Conservation (phyloP, 2,797 vertebrate species). For the Sebastes matsubarae region DNA sequence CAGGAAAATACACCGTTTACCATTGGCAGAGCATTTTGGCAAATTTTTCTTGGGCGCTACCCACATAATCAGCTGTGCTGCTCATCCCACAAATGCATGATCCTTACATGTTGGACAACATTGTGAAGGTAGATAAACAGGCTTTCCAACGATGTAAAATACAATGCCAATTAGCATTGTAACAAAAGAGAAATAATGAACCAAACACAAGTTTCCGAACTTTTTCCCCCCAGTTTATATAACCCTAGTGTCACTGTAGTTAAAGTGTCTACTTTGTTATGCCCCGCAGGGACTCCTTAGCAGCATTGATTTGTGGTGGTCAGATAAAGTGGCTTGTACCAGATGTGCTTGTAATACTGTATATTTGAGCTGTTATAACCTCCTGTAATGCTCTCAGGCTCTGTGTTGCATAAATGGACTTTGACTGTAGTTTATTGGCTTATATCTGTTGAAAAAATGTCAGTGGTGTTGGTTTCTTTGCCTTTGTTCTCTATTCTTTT, state of each 20-base stretch:
- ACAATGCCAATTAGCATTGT: too few species aligned
- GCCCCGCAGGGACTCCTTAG: background rate
- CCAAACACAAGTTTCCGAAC: too few species aligned
- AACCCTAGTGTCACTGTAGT: background rate
- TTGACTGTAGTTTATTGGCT: background rate
- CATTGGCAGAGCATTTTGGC: too few species aligned
- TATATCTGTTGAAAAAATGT: background rate
- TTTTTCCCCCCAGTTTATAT: background rate
- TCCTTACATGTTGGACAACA: too few species aligned
- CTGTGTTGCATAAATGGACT: background rate
- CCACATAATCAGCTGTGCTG: too few species aligned
- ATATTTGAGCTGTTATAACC: conserved; percentile 27
- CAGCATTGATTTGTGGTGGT: background rate
- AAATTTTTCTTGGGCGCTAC: too few species aligned
- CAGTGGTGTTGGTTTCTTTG: background rate
- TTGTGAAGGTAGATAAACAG: too few species aligned
- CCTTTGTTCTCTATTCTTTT: background rate
- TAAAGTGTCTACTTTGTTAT: background rate
- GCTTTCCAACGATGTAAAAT: too few species aligned
- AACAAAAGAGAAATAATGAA: too few species aligned
- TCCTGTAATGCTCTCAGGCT: background rate
- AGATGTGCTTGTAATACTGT: conserved; percentile 31
- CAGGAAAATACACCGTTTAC: too few species aligned
- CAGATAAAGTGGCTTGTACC: conserved; percentile 5
- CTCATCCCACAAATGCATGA: too few species aligned